Evolutionary conservation across 2,888 invertebrate genomes (phyloP), one percentile per base, ranked within the genome.

Genomic region (Rhopalosiphum nymphaeae): DNA sequence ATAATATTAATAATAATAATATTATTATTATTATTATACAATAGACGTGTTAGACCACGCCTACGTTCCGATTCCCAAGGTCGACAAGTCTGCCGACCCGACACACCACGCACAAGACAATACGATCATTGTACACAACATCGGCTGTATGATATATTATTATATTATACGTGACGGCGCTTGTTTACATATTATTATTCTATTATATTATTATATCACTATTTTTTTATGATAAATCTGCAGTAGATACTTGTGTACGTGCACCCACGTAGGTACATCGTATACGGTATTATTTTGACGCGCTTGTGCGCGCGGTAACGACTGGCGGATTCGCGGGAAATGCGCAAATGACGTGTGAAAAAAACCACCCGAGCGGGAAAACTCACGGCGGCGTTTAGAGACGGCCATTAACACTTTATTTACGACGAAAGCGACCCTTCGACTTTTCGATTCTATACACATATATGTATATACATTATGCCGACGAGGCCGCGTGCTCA

Each of bases 61-160:
- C 91, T 25, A 91, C 91, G 91, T 56, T 91, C 25, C 26, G 91
- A 57, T 86, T 56, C 86, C 86, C 91, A 91, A 91, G 91, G 91
- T 86, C 86, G 53, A 91, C 57, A 13, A 13, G 91, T 91, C 91
- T 56, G 67, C 91, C 84, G 84, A 56, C 29, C 91, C 56, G 56
- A 10, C 29, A 61, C 91, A 57, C 85, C 91, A 42, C 91, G 44
- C 56, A n/a, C n/a, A 11, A 91, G 57, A 86, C 85, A 57, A 86
- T 86, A 57, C 46, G 44, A 57, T 36, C 46, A 25, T 86, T 53
- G 53, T 91, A 36, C 26, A 56, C 61, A 25, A 36, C 78, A 21
- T 53, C 44, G 49, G 36, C 21, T 29, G 3, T 78, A 42, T 78
- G 78, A 78, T 78, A 78, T 78, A 78, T 78, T 78, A 67, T 61